Percentiles rank a stretch among this genome's conserved stretches.
Evolutionary conservation across 2,888 invertebrate species (phyloP).

Genomic region (Gari tellinella): DNA sequence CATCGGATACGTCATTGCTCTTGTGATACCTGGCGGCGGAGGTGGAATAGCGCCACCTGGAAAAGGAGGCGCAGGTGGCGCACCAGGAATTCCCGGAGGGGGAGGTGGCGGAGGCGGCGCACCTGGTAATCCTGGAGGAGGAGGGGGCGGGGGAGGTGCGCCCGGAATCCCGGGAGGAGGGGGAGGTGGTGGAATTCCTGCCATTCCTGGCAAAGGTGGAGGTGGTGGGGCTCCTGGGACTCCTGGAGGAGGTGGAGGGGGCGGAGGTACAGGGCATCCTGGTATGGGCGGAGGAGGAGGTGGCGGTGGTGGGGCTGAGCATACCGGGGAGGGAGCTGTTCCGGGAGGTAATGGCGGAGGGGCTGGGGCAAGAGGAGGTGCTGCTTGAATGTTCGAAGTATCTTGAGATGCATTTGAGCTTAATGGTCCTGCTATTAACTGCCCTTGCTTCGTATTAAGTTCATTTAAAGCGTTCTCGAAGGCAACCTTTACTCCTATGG

Average conservation of each 20-base stretch:
- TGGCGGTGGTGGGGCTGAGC: constrained; percentile 70
- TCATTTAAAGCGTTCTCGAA: constrained; percentile 32
- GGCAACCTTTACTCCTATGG: constrained; percentile 16
- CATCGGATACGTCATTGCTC: constrained; percentile 40
- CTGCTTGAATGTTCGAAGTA: background rate
- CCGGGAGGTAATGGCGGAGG: constrained; percentile 83
- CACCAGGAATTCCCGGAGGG: constrained; percentile 50
- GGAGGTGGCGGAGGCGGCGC: constrained; percentile 57
- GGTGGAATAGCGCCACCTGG: constrained; percentile 5
- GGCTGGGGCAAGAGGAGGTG: constrained; percentile 59
- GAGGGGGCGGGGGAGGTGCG: constrained; percentile 78
- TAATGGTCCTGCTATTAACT: too few species aligned
- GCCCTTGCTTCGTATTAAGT: constrained; percentile 23
- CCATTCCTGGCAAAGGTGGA: constrained; percentile 63
- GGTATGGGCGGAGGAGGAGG: constrained; percentile 74
- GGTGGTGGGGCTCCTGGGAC: constrained; percentile 68
- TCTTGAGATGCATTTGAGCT: background rate
- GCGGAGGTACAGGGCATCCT: constrained; percentile 59
- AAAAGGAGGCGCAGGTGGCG: constrained; percentile 73
- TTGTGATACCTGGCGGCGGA: constrained; percentile 31
- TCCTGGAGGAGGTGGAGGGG: constrained; percentile 72
- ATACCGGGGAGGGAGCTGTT: constrained; percentile 78
- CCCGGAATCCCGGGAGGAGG: constrained; percentile 67
- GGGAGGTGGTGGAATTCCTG: constrained; percentile 77
- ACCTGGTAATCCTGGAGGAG: constrained; percentile 70